A percentile compares a stretch with the other conserved stretches of the same genome.
Evolutionary conservation across 30 jellyfish, hydroid and myxozoan species (phyloP).

Genomic region (Calvadosia cruxmelitensis): DNA sequence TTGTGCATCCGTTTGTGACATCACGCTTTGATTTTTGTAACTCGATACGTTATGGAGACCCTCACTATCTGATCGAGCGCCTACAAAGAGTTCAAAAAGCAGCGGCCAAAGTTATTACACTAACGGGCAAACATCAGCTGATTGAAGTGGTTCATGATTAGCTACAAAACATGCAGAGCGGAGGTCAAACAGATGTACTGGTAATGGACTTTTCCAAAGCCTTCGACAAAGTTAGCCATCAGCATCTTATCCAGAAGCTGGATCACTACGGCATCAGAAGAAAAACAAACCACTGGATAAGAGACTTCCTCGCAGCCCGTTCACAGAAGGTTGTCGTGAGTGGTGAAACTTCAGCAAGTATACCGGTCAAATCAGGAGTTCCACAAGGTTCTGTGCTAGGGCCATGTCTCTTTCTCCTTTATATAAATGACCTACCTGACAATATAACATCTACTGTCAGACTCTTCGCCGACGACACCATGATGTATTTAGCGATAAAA

Average conservation of each 20-base stretch:
- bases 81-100: too few relatives aligned
- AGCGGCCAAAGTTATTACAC: too few relatives aligned
- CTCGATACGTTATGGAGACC: too few relatives aligned
- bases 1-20: too few relatives aligned
- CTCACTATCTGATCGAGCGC: too few relatives aligned
- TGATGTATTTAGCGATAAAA: conserved; percentile 10
- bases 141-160: conserved; percentile 11
- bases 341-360: conserved; percentile 9
- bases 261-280: conserved; percentile 11
- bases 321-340: background rate
- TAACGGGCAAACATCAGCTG: conserved; percentile 20
- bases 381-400: conserved; percentile 20
- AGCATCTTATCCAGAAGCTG: conserved; percentile 8
- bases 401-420: conserved; percentile 1
- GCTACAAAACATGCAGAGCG: conserved; percentile 21
- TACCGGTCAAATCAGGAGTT: conserved; percentile 13
- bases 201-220: conserved; percentile 6
- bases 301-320: background rate
- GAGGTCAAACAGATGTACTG: conserved; percentile 8
- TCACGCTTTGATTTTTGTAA: too few relatives aligned
- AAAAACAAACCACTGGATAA: conserved; percentile 10
- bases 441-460: background rate
- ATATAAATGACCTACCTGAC: conserved; percentile 1
- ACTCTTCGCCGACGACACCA: conserved; percentile 6
- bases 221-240: conserved; percentile 15